phyloP scores from a whole-genome alignment of 2,797 vertebrate species.

The Hypotaenidia philippensis region DNA sequence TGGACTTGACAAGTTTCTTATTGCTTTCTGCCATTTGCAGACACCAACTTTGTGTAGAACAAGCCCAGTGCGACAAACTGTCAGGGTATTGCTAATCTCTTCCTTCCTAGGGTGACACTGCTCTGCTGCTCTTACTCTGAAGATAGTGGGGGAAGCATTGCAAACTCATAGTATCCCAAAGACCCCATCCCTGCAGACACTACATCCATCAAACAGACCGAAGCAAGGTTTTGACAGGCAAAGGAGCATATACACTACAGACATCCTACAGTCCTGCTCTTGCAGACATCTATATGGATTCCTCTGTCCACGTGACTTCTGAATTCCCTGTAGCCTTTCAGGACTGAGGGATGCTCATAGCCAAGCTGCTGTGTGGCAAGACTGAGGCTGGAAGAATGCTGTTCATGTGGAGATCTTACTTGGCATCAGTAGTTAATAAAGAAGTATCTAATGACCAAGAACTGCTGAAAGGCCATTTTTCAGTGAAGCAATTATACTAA shows the following conservation, averaged over 20 bases:
- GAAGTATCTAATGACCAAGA: constrained; percentile 9
- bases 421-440: constrained; percentile 33
- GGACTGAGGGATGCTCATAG: background rate
- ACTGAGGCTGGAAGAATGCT: background rate
- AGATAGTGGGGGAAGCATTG: background rate
- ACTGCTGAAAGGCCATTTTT: constrained; percentile 32
- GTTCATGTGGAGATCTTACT: background rate
- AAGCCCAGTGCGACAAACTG: background rate
- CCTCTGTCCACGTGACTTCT: background rate
- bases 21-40: constrained; percentile 46
- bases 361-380: background rate
- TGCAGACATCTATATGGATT: background rate
- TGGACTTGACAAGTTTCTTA: constrained; percentile 39
- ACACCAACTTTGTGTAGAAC: background rate
- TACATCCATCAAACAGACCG: background rate
- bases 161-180: background rate
- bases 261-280: background rate
- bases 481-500: constrained; percentile 38
- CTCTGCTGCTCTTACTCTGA: background rate
- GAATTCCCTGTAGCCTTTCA: background rate
- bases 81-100: background rate
- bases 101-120: background rate
- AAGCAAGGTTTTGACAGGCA: background rate
- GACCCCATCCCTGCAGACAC: background rate
- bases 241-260: background rate